These are phyloP conservation scores for Cydia fagiglandana DNA, from an alignment of 1,140 invertebrate genomes.

Conservation along the genomic window DNA sequence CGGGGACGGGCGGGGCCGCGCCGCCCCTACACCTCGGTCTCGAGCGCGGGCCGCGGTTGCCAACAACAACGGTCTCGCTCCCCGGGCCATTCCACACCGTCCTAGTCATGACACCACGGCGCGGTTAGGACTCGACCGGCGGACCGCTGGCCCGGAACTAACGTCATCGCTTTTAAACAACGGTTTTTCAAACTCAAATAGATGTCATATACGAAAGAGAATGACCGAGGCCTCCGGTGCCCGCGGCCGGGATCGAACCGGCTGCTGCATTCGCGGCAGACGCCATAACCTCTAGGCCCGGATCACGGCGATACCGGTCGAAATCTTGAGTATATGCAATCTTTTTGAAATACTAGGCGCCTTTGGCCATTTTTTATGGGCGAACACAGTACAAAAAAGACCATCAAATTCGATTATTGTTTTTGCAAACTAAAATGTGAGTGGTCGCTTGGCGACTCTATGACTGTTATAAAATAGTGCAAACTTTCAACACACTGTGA, in stretches of 20 bases:
- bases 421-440: neutral
- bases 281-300: too few relatives aligned
- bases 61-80: slow-evolving; percentile 75
- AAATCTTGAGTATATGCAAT: too few relatives aligned
- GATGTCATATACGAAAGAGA: too few relatives aligned
- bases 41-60: slow-evolving; percentile 75
- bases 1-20: slow-evolving; percentile 60
- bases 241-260: too few relatives aligned
- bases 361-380: too few relatives aligned
- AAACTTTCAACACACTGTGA: neutral
- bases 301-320: too few relatives aligned
- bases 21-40: slow-evolving; percentile 79
- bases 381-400: too few relatives aligned
- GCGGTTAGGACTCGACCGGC: slow-evolving; percentile 15
- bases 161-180: slow-evolving; percentile 32
- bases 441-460: too few relatives aligned
- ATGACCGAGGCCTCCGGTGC: too few relatives aligned
- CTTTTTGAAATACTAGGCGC: too few relatives aligned
- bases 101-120: slow-evolving; percentile 51
- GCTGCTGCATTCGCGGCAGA: too few relatives aligned
- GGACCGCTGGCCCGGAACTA: neutral
- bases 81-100: slow-evolving; percentile 72
- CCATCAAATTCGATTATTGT: neutral
- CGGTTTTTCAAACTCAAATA: neutral
- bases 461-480: neutral